These are phyloP conservation scores for Coccyzus lansbergi DNA, from an alignment of 2,797 vertebrate genomes.

Conservation along the genomic window DNA sequence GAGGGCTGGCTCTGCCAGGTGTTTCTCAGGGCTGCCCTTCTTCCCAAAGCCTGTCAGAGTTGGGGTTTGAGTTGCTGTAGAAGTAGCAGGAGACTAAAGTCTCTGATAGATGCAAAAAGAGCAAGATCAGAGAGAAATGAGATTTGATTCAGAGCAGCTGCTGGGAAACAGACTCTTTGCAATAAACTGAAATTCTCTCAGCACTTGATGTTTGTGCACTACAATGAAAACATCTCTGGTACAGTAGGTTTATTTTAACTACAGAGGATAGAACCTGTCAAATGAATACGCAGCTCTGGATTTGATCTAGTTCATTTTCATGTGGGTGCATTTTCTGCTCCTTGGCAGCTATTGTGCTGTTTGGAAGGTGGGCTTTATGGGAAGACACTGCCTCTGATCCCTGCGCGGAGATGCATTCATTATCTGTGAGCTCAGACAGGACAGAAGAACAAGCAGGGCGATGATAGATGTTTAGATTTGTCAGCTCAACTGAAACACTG, in stretches of 20 bases:
- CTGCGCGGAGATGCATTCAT: neutral
- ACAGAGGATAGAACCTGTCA: slow-evolving; percentile 49
- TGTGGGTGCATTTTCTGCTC: neutral
- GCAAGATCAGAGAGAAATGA: slow-evolving; percentile 44
- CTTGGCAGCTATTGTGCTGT: neutral
- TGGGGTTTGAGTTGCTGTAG: neutral
- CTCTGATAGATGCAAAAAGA: slow-evolving; percentile 34
- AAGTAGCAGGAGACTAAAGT: slow-evolving; percentile 38
- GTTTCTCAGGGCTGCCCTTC: neutral
- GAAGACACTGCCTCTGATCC: neutral
- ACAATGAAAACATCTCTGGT: slow-evolving; percentile 8
- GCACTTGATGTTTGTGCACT: slow-evolving; percentile 19
- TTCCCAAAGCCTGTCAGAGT: neutral
- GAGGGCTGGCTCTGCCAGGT: neutral
- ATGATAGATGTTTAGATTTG: slow-evolving; percentile 17
- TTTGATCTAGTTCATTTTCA: neutral
- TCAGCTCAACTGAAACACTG: slow-evolving; percentile 4
- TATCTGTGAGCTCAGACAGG: neutral
- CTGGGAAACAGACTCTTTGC: slow-evolving; percentile 28
- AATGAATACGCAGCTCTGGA: neutral
- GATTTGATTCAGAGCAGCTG: slow-evolving; percentile 24
- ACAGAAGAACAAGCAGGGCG: neutral
- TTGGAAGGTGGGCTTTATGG: slow-evolving; percentile 1
- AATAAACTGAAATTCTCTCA: slow-evolving; percentile 16
- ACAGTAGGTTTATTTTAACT: slow-evolving; percentile 34